Percentiles rank a stretch among this genome's conserved stretches.
Conservation (phyloP, 2,888 invertebrate species). For the Caenorhabditis uteleia region DNA sequence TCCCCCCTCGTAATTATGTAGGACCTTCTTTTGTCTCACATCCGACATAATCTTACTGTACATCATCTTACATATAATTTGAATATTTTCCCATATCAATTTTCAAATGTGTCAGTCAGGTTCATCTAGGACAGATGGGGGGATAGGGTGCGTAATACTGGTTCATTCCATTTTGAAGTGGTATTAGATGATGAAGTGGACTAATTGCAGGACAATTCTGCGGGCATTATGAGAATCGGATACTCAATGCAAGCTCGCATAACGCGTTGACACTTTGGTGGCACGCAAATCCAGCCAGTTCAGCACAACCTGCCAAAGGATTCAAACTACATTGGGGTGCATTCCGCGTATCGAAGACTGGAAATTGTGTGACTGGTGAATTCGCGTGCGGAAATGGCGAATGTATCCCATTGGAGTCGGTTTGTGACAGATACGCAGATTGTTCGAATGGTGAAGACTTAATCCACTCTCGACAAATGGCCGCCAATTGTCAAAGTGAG, state of each 20-base stretch:
- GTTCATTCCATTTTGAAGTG: constrained; percentile 8
- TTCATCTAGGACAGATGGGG: no score
- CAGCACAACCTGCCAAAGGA: constrained; percentile 29
- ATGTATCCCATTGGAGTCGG: constrained; percentile 52
- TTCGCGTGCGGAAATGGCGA: constrained; percentile 53
- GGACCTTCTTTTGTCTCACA: no score
- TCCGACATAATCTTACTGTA: no score
- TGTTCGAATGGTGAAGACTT: constrained; percentile 52
- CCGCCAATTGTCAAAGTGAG: constrained; percentile 53
- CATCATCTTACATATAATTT: no score
- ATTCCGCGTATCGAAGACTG: constrained; percentile 39
- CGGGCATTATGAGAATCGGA: constrained; percentile 44
- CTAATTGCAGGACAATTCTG: constrained; percentile 52
- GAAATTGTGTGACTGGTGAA: constrained; percentile 39
- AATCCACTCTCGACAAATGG: constrained; percentile 37
- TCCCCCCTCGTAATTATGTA: no score
- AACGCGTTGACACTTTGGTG: constrained; percentile 58
- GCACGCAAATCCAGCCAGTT: constrained; percentile 46
- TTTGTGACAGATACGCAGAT: constrained; percentile 51
- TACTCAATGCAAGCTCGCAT: constrained; percentile 42
- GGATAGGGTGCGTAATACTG: constrained; percentile 21
- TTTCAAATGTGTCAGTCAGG: no score
- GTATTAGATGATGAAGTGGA: constrained; percentile 37
- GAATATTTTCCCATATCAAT: no score
- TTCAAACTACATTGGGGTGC: constrained; percentile 54